These are phyloP conservation scores for Astur gentilis DNA, from an alignment of 2,113 vertebrate species.

Conservation along the genomic window DNA sequence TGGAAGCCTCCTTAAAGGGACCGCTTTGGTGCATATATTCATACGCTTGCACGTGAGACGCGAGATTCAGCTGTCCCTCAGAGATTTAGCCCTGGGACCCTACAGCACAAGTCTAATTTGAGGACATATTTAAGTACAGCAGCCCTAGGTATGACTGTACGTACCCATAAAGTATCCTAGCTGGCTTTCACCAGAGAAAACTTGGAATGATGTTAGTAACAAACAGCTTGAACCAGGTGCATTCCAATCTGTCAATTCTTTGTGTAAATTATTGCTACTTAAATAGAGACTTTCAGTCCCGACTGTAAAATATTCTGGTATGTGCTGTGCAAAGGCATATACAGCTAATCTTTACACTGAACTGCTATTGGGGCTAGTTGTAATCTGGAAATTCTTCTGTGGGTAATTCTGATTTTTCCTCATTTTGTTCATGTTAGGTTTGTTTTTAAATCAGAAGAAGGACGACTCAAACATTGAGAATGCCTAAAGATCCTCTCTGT, in stretches of 20 bases:
- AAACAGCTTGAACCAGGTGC: constrained; percentile 25
- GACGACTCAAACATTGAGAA: rapidly evolving
- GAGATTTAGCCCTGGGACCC: background rate
- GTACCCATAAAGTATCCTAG: background rate
- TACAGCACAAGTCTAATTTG: background rate
- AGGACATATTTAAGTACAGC: background rate
- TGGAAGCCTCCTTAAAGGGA: background rate
- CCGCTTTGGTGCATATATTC: rapidly evolving
- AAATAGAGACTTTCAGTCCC: constrained; percentile 23
- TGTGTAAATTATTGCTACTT: constrained; percentile 11
- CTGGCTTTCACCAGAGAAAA: background rate
- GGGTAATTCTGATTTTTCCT: background rate
- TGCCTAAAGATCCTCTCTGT: background rate
- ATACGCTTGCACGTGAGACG: rapidly evolving
- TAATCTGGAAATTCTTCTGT: background rate
- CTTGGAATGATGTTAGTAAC: background rate
- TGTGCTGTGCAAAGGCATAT: background rate
- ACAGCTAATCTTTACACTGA: background rate
- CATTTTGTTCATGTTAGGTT: background rate
- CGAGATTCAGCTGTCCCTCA: background rate
- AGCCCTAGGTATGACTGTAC: background rate
- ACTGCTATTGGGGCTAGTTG: background rate
- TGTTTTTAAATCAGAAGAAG: background rate
- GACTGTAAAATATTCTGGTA: constrained; percentile 15
- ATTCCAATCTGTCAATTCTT: constrained; percentile 50